Evolutionary conservation across 2,113 vertebrate species (phyloP).

Genomic region (Marmota monax): DNA sequence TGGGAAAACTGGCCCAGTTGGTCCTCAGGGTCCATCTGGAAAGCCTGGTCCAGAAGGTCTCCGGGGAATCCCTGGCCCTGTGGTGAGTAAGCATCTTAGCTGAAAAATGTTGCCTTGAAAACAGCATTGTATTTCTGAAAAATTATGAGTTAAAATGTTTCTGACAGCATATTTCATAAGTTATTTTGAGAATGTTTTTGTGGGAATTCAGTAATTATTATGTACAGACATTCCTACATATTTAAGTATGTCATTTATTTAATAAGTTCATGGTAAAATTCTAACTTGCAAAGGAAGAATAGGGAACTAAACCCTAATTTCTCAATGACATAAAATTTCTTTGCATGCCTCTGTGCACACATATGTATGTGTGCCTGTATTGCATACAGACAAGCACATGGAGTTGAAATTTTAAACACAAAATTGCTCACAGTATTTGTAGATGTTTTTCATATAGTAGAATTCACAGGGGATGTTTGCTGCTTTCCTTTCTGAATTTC

Average conservation of each 20-base stretch:
- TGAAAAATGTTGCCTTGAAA: neutral
- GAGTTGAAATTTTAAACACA: neutral
- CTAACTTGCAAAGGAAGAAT: neutral
- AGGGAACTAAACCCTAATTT: neutral
- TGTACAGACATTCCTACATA: neutral
- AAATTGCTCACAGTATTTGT: neutral
- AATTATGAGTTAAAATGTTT: neutral
- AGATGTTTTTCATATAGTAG: neutral
- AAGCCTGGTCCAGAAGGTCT: conserved; percentile 98
- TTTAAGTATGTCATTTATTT: neutral
- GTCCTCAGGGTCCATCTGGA: conserved; percentile 96
- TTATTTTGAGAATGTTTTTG: neutral
- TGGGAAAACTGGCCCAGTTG: conserved; percentile 98
- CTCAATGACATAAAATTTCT: neutral
- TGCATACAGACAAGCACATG: neutral
- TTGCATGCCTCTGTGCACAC: accelerated
- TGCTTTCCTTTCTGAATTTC: neutral
- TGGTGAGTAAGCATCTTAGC: conserved; percentile 92
- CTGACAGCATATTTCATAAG: neutral
- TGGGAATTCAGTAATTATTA: neutral
- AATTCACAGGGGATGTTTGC: neutral
- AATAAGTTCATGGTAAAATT: neutral
- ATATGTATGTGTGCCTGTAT: accelerated
- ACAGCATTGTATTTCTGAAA: neutral
- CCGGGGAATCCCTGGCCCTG: conserved; percentile 96